Base-by-base conservation (phyloP, 2,113 vertebrate species). In the Antechinus flavipes region DNA sequence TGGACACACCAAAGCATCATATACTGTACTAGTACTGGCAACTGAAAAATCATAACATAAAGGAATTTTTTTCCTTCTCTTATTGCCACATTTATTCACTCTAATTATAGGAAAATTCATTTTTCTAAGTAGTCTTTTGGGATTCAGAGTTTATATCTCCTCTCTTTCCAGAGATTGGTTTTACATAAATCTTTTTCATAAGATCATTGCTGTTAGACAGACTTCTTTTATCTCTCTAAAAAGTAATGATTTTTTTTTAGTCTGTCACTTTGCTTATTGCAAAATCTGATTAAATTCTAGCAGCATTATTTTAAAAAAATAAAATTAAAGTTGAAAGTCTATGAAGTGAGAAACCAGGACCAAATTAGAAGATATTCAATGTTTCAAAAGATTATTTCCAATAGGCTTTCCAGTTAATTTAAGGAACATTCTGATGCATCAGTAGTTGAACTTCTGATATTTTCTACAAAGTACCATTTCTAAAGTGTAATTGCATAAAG, bases 401-500 rank as follows among this genome's bases (percentile, higher is more conserved):
- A 97, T 97, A 97, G 97, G 84, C 91, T 97, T 97, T 90, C 89
- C 93, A 97, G 94, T 97, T 96, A 97, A 56, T 97, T 96, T 98
- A 97, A 97, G 93, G 97, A 98, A 98, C 54, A 14, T 56, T 96
- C 55, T 95, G 95, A 97, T 95, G 92, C 95, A 97, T 95, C 95
- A 22, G 0, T 98, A 84, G 56, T 95, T 97, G 97, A 97, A 95
- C 92, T 46, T 94, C 95, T 95, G 94, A 35, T 98, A 98, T 98
- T 98, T 98, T 93, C 96, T 97, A 96, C 56, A 97, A 96, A 98
- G 94, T 97, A 97, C 95, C 98, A 98, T 98, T 97, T 97, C 97
- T 97, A 97, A 95, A 98, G 54, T 97, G 52, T 98, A 98, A 98
- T 98, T 98, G 96, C 92, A 96, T 98, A 98, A 98, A 95, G 96